A percentile compares a stretch with the other conserved stretches of the same genome.
These are phyloP conservation scores for Eolophus roseicapilla DNA, from an alignment of 2,113 vertebrate species.

Conservation along the genomic window DNA sequence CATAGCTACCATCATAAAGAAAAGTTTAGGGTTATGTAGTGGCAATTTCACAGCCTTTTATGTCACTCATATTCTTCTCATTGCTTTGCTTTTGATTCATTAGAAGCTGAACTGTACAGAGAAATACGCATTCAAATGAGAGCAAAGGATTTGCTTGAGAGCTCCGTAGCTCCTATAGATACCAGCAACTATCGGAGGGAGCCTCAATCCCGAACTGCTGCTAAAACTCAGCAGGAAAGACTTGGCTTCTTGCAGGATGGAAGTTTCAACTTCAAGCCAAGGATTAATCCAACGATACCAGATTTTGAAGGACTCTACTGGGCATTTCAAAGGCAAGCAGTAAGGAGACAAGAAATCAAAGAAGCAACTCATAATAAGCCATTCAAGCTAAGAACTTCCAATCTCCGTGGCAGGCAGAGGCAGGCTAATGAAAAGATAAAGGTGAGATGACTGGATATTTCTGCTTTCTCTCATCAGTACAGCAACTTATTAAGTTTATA, in stretches of 20 bases:
- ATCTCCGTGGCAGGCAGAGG: conserved; percentile 61
- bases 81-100: conserved; percentile 40
- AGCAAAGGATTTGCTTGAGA: conserved; percentile 77
- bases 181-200: conserved; percentile 17
- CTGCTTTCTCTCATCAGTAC: neutral
- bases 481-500: neutral
- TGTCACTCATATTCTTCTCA: neutral
- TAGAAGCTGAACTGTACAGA: conserved; percentile 82
- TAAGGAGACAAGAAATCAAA: conserved; percentile 71
- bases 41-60: neutral
- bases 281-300: conserved; percentile 81
- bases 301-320: conserved; percentile 85
- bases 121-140: conserved; percentile 80
- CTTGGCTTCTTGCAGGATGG: conserved; percentile 83
- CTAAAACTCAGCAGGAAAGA: conserved; percentile 77
- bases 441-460: conserved; percentile 13
- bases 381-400: conserved; percentile 85
- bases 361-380: conserved; percentile 84
- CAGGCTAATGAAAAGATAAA: conserved; percentile 46
- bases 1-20: neutral
- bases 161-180: conserved; percentile 56
- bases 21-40: neutral
- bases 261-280: conserved; percentile 84
- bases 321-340: conserved; percentile 80
- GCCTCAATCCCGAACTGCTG: conserved; percentile 65